Percentiles rank a stretch among this genome's conserved stretches.
These are phyloP conservation scores for Drosophila lacteicornis DNA, from an alignment of 1,140 invertebrate species.

Conservation along the genomic window DNA sequence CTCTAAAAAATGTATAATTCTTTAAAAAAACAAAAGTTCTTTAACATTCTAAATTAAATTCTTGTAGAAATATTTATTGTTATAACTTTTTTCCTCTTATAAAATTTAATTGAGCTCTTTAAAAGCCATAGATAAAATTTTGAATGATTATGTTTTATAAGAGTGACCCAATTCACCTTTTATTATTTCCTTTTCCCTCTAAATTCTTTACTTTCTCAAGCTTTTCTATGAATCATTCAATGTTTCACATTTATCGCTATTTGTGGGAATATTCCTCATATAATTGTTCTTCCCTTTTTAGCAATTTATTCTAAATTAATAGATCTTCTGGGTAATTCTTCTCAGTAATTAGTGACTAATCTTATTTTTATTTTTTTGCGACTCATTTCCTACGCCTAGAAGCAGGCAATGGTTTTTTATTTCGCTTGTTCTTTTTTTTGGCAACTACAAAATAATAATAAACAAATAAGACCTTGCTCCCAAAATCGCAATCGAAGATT, in stretches of 20 bases:
- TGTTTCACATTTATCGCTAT: background rate
- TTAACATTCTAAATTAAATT: background rate
- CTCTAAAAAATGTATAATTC: no score
- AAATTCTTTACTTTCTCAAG: background rate
- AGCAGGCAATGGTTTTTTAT: constrained; percentile 10
- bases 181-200: background rate
- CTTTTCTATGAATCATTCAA: background rate
- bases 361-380: constrained; percentile 1
- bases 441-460: constrained; percentile 21
- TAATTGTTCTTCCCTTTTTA: no score
- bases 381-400: constrained; percentile 11
- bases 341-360: background rate
- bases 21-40: no score
- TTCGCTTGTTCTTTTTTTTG: background rate
- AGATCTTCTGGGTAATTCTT: background rate
- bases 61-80: background rate
- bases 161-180: background rate
- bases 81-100: background rate
- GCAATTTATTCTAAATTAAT: rapidly evolving
- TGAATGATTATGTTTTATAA: background rate
- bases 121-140: background rate
- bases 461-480: constrained; percentile 42
- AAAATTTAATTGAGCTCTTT: background rate
- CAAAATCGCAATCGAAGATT: constrained; percentile 38
- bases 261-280: no score